phyloP scores from a whole-genome alignment of 1,140 invertebrate species.

The Dinoponera quadriceps region DNA sequence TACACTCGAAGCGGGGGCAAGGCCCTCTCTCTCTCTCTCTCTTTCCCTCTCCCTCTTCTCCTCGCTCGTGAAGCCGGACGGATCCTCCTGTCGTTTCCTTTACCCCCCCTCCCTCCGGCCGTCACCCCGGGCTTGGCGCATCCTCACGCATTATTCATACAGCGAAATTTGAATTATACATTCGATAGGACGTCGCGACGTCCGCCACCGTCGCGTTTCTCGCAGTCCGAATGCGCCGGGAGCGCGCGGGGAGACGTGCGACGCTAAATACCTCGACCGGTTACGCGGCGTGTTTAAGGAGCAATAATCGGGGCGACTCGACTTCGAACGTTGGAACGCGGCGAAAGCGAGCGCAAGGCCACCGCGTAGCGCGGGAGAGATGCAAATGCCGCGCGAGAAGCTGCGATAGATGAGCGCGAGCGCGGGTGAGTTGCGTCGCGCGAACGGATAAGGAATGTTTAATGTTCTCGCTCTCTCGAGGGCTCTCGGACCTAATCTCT shows the following conservation, averaged over 20 bases:
- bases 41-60: neutral
- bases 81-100: constrained; percentile 62
- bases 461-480: neutral
- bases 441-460: constrained; percentile 6
- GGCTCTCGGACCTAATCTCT: neutral
- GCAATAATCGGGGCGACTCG: constrained; percentile 38
- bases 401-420: constrained; percentile 3
- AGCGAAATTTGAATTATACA: constrained; percentile 81
- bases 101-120: constrained; percentile 8
- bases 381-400: constrained; percentile 25
- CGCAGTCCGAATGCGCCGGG: constrained; percentile 33
- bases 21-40: constrained; percentile 32
- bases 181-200: constrained; percentile 79
- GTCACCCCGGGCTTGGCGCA: constrained; percentile 59
- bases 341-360: neutral
- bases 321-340: constrained; percentile 35
- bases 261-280: constrained; percentile 50
- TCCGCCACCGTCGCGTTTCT: constrained; percentile 55
- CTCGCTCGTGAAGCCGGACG: constrained; percentile 13
- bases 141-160: constrained; percentile 82
- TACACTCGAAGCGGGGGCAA: constrained; percentile 65
- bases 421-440: neutral
- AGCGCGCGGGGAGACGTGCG: constrained; percentile 32
- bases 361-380: neutral
- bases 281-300: constrained; percentile 40